These are phyloP conservation scores for Smutsia gigantea DNA, from an alignment of 2,797 vertebrate species.

Conservation along the genomic window DNA sequence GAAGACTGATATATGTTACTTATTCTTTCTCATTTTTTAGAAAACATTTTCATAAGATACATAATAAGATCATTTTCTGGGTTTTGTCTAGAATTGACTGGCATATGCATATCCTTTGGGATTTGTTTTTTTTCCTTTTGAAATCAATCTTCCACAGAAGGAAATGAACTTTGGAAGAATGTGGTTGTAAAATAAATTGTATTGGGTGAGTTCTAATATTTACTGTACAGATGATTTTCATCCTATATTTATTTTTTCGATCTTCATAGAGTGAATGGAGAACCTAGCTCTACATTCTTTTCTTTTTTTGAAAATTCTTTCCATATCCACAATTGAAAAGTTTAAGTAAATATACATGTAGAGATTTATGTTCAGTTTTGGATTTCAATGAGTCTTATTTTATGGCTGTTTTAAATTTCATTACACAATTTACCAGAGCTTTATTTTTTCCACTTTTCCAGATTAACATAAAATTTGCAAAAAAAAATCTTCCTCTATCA, in stretches of 20 bases:
- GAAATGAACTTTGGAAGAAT: slow-evolving; percentile 41
- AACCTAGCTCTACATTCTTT: background rate
- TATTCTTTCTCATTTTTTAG: slow-evolving; percentile 37
- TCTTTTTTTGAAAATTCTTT: background rate
- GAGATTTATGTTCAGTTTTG: background rate
- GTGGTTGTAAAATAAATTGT: slow-evolving; percentile 8
- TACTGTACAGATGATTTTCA: slow-evolving; percentile 31
- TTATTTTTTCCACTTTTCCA: slow-evolving; percentile 24
- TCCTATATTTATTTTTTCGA: background rate
- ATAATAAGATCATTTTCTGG: background rate
- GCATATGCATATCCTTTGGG: background rate
- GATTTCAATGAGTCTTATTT: background rate
- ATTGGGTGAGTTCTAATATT: slow-evolving; percentile 48
- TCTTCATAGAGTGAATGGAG: slow-evolving; percentile 14
- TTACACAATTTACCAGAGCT: background rate
- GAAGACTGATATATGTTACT: background rate
- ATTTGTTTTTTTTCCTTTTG: slow-evolving; percentile 25
- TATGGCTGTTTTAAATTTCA: slow-evolving; percentile 21
- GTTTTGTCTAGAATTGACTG: slow-evolving; percentile 13
- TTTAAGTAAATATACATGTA: slow-evolving; percentile 25
- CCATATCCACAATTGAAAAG: background rate
- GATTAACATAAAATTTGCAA: slow-evolving; percentile 1
- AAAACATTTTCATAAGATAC: background rate
- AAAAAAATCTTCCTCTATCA: background rate
- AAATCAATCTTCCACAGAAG: slow-evolving; percentile 20